Evolutionary conservation across 2,888 invertebrate genomes (phyloP).

Genomic region (Bombyx huttoni): DNA sequence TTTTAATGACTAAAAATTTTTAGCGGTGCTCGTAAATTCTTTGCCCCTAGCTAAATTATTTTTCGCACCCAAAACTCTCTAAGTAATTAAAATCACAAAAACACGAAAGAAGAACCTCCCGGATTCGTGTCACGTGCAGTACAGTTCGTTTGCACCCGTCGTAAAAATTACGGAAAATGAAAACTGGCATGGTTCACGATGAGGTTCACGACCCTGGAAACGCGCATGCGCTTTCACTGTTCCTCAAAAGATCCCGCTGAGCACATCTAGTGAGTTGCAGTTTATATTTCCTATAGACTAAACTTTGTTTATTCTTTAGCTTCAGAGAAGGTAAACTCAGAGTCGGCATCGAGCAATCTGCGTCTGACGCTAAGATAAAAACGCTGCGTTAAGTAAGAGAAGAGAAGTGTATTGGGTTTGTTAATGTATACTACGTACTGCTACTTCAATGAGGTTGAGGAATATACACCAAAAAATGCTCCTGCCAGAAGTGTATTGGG

Average conservation of each 20-base stretch:
- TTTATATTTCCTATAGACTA: background rate
- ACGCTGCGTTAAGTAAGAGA: too few relatives aligned
- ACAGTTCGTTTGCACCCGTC: conserved; percentile 4
- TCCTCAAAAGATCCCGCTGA: conserved; percentile 20
- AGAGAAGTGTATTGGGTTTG: too few relatives aligned
- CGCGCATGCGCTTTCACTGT: conserved; percentile 29
- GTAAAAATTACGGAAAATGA: conserved; percentile 3
- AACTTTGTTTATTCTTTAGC: too few relatives aligned
- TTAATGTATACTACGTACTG: too few relatives aligned
- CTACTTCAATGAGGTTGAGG: too few relatives aligned
- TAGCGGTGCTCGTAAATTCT: background rate
- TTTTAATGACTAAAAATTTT: conserved; percentile 12
- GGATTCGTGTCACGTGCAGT: background rate
- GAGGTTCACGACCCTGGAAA: background rate
- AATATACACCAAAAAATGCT: too few relatives aligned
- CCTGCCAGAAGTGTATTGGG: too few relatives aligned
- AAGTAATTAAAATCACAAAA: background rate
- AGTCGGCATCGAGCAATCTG: too few relatives aligned
- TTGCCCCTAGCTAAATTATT: background rate
- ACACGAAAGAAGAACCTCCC: background rate
- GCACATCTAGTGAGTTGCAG: conserved; percentile 1
- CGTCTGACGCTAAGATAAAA: too few relatives aligned
- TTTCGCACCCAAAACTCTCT: background rate
- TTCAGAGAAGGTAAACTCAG: too few relatives aligned
- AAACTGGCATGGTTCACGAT: conserved; percentile 1